These are phyloP conservation scores for Cottoperca gobio DNA, from an alignment of 2,797 vertebrate genomes.

Conservation along the genomic window DNA sequence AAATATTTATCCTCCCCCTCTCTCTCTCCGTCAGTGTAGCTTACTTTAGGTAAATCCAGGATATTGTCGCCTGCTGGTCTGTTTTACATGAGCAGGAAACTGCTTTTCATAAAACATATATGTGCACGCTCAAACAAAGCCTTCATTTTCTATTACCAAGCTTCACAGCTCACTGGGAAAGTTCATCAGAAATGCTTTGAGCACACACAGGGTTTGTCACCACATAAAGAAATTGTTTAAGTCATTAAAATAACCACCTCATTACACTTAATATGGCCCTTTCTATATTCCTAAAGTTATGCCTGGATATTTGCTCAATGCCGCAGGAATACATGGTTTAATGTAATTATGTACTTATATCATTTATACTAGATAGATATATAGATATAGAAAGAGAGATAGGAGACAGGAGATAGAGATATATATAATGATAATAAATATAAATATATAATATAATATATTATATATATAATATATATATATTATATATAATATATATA, in stretches of 20 bases:
- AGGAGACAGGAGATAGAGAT: too few relatives aligned
- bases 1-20: neutral
- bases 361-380: too few relatives aligned
- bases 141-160: slow-evolving; percentile 42
- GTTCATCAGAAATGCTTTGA: slow-evolving; percentile 37
- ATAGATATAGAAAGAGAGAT: too few relatives aligned
- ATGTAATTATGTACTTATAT: neutral
- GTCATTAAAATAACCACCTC: slow-evolving; percentile 34
- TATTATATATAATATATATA: too few relatives aligned
- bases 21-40: neutral
- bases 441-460: too few relatives aligned
- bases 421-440: too few relatives aligned
- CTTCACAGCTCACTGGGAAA: slow-evolving; percentile 53
- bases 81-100: slow-evolving; percentile 71
- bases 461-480: neutral
- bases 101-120: slow-evolving; percentile 62
- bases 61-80: slow-evolving; percentile 10
- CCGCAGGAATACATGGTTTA: neutral
- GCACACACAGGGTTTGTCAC: slow-evolving; percentile 19
- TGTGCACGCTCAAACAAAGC: slow-evolving; percentile 7
- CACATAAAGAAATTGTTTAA: slow-evolving; percentile 33
- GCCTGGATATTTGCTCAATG: neutral
- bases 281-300: slow-evolving; percentile 16
- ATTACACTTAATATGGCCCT: slow-evolving; percentile 22
- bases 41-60: slow-evolving; percentile 11